phyloP scores from a whole-genome alignment of 2,797 vertebrate genomes.

The Chiroxiphia lanceolata region DNA sequence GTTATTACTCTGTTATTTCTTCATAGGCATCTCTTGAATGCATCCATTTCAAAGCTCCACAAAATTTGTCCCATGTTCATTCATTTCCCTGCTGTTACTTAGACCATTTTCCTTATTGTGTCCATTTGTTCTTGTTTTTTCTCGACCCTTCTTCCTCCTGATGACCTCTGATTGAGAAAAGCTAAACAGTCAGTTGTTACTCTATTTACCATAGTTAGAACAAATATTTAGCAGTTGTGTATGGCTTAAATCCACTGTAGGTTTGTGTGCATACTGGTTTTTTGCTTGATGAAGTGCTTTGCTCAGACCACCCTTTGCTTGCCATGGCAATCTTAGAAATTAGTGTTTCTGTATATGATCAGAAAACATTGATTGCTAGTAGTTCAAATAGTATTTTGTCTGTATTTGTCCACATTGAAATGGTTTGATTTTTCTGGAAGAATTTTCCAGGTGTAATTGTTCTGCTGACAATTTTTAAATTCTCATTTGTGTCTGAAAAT shows the following conservation, averaged over 20 bases:
- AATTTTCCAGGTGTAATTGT: neutral
- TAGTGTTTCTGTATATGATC: neutral
- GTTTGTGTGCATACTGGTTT: neutral
- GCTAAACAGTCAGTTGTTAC: neutral
- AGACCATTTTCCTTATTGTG: neutral
- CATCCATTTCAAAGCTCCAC: neutral
- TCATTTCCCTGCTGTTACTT: neutral
- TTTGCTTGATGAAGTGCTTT: neutral
- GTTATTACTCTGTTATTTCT: neutral
- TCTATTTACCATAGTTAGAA: neutral
- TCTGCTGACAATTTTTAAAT: neutral
- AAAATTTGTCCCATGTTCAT: neutral
- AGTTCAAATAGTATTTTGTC: neutral
- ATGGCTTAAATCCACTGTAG: neutral
- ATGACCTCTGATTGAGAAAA: neutral
- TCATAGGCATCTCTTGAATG: neutral
- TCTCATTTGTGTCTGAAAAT: neutral
- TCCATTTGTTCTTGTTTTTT: neutral
- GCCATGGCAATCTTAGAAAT: neutral
- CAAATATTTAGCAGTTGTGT: neutral
- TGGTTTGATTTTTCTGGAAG: neutral
- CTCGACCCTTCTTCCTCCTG: neutral
- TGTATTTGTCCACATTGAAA: neutral
- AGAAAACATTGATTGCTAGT: neutral
- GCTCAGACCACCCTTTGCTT: neutral